Evolutionary conservation across 2,797 vertebrate species (phyloP), one percentile per base, ranked within the genome.

Genomic region (Cryptoprocta ferox): DNA sequence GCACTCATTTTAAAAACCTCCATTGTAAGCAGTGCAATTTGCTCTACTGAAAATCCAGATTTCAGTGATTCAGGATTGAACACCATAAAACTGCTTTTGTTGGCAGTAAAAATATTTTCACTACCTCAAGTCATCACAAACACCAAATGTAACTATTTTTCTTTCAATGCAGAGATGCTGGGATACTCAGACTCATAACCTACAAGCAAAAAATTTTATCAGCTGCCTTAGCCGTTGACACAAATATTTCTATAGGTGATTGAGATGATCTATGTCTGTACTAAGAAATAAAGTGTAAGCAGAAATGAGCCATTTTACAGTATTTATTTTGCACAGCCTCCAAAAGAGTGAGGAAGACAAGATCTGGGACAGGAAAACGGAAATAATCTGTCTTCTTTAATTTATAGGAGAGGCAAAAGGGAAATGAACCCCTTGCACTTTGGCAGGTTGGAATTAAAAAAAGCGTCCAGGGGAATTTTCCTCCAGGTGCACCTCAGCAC

Each of bases 241-340:
- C 94, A 98, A 97, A 96, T 89, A 96, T 97, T 97, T 96, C 97
- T 97, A 89, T 97, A 66, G 88, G 92, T 94, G 88, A 98, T 97
- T 96, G 94, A 91, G 85, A 98, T 97, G 97, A 97, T 96, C 30
- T 63, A 97, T 93, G 75, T 32, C 61, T n/a, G 18, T 89, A 85
- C 87, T 96, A 95, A 78, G 85, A 98, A 97, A 97, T 96, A 96
- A 96, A 96, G 59, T 94, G 86, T 86, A 96, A 95, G 96, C 91
- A 96, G 93, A 96, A 97, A 96, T 56, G 95, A 94, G 66, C 96
- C 88, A 96, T 96, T 98, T 96, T 91, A 83, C 14, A 15, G 86
- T 98, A 97, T 98, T 98, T 98, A 97, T 97, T 98, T 61, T 95
- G 70, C 70, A 97, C 70, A 96, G 32, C 10, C 83, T 96, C 81